Percentiles rank a stretch among this genome's conserved stretches.
Conservation (phyloP, 2,797 vertebrate genomes). For the Podarcis lilfordi region DNA sequence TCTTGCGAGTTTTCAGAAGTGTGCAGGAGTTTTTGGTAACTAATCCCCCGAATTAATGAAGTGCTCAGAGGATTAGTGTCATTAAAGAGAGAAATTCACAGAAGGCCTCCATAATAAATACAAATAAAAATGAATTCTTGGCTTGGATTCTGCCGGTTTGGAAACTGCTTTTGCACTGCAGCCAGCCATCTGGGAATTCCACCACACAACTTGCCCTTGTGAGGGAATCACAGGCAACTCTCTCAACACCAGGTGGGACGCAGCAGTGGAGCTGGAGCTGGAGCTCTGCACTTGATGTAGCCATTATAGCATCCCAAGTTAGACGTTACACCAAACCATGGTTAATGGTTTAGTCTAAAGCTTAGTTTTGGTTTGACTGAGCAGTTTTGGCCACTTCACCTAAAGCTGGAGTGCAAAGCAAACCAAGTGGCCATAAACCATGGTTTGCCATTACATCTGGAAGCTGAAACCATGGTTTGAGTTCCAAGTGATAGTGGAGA, state of each 20-base stretch:
- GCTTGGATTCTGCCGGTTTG: background rate
- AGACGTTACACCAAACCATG: background rate
- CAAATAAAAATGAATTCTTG: background rate
- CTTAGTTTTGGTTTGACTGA: background rate
- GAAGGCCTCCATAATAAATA: constrained; percentile 5
- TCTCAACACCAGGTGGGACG: fast-evolving
- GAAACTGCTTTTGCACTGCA: background rate
- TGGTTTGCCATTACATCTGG: background rate
- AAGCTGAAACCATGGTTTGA: too few relatives aligned
- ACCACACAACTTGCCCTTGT: background rate
- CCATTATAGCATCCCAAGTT: background rate
- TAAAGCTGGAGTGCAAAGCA: background rate
- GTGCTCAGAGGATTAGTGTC: background rate
- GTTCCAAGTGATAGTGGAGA: background rate
- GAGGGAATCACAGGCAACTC: background rate
- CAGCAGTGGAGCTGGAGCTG: too few relatives aligned
- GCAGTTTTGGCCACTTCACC: background rate
- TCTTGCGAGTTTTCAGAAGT: constrained; percentile 23
- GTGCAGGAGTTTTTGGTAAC: constrained; percentile 16
- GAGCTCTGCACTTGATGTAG: background rate
- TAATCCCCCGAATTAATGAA: background rate
- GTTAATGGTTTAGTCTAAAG: background rate
- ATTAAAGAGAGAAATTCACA: constrained; percentile 16
- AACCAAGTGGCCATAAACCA: background rate
- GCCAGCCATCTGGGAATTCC: background rate